Evolutionary conservation across 2,797 vertebrate species (phyloP).

Genomic region (Spatula clypeata): DNA sequence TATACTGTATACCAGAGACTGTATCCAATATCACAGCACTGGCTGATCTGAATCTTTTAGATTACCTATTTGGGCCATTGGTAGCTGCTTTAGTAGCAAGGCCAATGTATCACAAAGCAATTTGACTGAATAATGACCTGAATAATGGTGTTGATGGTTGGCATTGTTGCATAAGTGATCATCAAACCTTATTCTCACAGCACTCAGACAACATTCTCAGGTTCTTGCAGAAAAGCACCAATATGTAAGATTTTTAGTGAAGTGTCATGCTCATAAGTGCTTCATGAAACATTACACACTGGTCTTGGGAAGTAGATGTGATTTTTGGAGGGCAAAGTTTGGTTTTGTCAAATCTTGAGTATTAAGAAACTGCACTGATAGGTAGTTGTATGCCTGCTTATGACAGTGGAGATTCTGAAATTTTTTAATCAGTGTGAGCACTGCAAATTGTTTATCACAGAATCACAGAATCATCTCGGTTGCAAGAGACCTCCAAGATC

Average conservation of each 20-base stretch:
- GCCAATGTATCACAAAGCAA: neutral
- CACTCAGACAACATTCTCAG: neutral
- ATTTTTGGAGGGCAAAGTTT: neutral
- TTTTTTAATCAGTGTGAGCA: neutral
- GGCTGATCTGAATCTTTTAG: neutral
- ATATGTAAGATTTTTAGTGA: neutral
- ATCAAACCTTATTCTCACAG: neutral
- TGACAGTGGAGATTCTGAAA: neutral
- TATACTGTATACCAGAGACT: no score
- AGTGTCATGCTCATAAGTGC: neutral
- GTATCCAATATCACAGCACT: neutral
- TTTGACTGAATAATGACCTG: neutral
- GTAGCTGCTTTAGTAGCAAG: neutral
- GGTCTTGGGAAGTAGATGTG: neutral
- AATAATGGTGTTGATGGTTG: neutral
- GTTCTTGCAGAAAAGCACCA: neutral
- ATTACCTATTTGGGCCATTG: neutral
- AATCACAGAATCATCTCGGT: no score
- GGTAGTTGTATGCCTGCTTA: rapidly evolving
- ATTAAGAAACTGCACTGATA: neutral
- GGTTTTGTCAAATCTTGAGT: neutral
- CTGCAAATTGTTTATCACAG: neutral
- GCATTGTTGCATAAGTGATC: neutral
- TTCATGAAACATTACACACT: neutral
- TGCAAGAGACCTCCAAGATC: no score